Evolutionary conservation across 2,113 vertebrate genomes (phyloP).

Genomic region (Dicerorhinus sumatrensis): DNA sequence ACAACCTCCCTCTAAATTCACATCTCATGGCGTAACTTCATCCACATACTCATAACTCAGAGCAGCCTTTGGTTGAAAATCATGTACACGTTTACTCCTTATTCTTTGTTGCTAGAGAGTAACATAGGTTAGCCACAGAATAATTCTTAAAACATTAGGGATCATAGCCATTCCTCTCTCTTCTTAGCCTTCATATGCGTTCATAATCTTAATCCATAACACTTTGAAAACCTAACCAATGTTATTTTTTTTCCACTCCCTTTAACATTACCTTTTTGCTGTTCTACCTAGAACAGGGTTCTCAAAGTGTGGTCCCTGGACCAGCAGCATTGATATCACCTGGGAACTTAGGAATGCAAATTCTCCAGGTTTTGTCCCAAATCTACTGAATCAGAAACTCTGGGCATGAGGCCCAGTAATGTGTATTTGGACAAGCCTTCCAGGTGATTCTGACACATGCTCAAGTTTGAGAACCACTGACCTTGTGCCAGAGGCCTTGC

Average conservation of each 20-base stretch:
- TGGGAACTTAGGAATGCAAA: neutral
- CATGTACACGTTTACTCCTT: neutral
- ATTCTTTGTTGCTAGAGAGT: neutral
- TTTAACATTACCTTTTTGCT: neutral
- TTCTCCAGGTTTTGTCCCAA: neutral
- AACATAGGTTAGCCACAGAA: neutral
- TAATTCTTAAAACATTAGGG: neutral
- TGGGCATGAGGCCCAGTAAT: rapidly evolving
- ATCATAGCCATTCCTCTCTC: neutral
- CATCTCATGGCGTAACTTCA: neutral
- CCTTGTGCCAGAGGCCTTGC: neutral
- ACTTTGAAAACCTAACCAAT: neutral
- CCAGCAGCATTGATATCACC: neutral
- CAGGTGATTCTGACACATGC: neutral
- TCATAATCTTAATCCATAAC: neutral
- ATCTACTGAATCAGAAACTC: neutral
- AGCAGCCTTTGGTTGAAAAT: neutral
- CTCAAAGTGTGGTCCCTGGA: neutral
- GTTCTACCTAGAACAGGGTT: neutral
- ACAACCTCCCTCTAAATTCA: neutral
- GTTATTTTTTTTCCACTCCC: neutral
- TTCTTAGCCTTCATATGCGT: neutral
- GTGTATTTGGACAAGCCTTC: neutral
- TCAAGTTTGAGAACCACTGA: neutral
- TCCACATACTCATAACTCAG: neutral